Evolutionary conservation across 2,113 vertebrate species (phyloP).

Genomic region (Peromyscus maniculatus): DNA sequence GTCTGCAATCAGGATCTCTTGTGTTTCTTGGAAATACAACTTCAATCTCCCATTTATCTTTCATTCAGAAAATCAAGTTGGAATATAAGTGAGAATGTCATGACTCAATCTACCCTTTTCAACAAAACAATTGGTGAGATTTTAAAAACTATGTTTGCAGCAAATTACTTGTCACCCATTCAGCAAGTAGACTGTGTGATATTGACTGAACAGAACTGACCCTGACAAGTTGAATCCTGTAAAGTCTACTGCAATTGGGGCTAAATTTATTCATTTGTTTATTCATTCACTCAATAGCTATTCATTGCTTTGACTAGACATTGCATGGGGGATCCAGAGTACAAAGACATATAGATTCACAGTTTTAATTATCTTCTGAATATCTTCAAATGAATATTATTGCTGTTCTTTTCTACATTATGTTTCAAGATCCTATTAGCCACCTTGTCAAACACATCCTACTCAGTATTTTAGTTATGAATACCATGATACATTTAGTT

Average conservation of each 20-base stretch:
- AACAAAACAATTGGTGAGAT: not conserved
- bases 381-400: not conserved
- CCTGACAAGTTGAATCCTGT: not conserved
- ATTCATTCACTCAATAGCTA: not conserved
- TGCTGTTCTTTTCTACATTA: not conserved
- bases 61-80: conserved; percentile 19
- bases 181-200: not conserved
- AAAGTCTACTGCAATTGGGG: conserved; percentile 27
- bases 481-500: not conserved
- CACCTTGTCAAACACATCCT: not conserved
- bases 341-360: conserved; percentile 14
- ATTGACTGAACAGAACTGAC: not conserved
- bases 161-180: not conserved
- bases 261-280: conserved; percentile 23
- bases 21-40: conserved; percentile 36
- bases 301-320: conserved; percentile 1
- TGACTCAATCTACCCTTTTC: conserved; percentile 39
- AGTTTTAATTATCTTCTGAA: not conserved
- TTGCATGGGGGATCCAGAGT: not conserved
- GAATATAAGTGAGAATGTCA: not conserved
- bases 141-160: conserved; percentile 44
- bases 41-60: not conserved
- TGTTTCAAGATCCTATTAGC: not conserved
- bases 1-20: not conserved
- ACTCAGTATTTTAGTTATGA: conserved; percentile 6